A percentile compares a stretch with the other conserved stretches of the same genome.
phyloP scores from a whole-genome alignment of 2,797 vertebrate genomes.

The Mus caroli region DNA sequence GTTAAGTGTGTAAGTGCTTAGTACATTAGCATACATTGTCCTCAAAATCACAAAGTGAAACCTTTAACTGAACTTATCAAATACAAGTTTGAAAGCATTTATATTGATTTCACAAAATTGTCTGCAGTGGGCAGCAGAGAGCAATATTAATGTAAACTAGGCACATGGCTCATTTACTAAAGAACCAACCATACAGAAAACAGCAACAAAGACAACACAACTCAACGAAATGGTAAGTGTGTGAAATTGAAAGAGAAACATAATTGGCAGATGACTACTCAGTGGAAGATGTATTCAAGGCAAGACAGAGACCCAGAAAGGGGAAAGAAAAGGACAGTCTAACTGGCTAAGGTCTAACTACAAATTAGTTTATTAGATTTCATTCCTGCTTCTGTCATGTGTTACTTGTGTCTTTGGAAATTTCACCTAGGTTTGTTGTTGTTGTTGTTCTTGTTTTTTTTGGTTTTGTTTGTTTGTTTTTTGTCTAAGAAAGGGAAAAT shows the following conservation, averaged over 20 bases:
- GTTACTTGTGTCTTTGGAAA: background rate
- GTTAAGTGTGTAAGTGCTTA: conserved; percentile 15
- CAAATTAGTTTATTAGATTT: conserved; percentile 22
- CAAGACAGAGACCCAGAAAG: background rate
- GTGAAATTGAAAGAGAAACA: background rate
- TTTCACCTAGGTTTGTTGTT: background rate
- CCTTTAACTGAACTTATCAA: background rate
- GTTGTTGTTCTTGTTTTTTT: background rate
- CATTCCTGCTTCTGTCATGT: background rate
- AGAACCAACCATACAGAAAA: background rate
- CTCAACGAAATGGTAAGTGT: background rate
- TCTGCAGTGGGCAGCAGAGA: conserved; percentile 67
- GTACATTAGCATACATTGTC: background rate
- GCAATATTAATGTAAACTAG: background rate
- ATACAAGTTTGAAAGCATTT: conserved; percentile 11
- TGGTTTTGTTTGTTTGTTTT: background rate
- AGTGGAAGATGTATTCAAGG: background rate
- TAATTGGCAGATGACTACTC: background rate
- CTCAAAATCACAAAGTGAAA: conserved; percentile 41
- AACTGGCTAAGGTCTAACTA: background rate
- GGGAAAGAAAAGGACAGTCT: background rate
- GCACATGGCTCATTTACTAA: background rate
- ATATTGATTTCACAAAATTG: conserved; percentile 37
- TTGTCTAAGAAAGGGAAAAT: background rate
- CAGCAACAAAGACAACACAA: background rate